Percentiles rank a stretch among this genome's conserved stretches.
These are phyloP conservation scores for Diarsia mendica DNA, from an alignment of 2,888 invertebrate species.

Conservation along the genomic window DNA sequence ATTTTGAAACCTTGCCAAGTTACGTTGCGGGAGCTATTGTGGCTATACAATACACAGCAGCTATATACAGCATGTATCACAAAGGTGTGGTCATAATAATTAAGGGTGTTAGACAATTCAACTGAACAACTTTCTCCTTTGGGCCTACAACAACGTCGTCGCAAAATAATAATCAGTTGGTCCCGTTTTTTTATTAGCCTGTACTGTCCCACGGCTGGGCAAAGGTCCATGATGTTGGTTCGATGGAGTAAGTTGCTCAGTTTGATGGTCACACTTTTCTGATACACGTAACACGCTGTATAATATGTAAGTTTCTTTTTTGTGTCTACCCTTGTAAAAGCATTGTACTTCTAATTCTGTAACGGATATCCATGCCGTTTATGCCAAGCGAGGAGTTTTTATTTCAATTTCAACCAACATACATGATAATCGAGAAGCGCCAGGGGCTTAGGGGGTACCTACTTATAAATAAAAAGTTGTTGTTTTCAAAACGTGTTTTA, in stretches of 20 bases:
- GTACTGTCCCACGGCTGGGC: no score
- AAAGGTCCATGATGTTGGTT: background rate
- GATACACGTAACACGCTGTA: background rate
- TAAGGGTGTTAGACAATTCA: background rate
- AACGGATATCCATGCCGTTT: background rate
- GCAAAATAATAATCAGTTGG: background rate
- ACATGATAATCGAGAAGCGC: background rate
- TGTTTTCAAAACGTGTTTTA: constrained; percentile 61
- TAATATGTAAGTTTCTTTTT: background rate
- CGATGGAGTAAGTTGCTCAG: background rate
- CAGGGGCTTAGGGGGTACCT: background rate
- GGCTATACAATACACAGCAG: background rate
- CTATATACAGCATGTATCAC: background rate
- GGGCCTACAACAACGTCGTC: background rate
- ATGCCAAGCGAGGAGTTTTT: background rate
- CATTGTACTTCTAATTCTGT: background rate
- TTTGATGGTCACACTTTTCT: background rate
- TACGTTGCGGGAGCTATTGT: no score
- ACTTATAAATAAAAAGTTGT: constrained; percentile 20
- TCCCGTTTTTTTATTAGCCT: no score
- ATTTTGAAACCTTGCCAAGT: no score
- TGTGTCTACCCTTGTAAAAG: background rate
- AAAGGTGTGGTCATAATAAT: background rate
- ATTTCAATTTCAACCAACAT: background rate
- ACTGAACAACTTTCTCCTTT: background rate